Base-by-base conservation (phyloP, 1,140 invertebrate genomes). In the Formica exsecta region DNA sequence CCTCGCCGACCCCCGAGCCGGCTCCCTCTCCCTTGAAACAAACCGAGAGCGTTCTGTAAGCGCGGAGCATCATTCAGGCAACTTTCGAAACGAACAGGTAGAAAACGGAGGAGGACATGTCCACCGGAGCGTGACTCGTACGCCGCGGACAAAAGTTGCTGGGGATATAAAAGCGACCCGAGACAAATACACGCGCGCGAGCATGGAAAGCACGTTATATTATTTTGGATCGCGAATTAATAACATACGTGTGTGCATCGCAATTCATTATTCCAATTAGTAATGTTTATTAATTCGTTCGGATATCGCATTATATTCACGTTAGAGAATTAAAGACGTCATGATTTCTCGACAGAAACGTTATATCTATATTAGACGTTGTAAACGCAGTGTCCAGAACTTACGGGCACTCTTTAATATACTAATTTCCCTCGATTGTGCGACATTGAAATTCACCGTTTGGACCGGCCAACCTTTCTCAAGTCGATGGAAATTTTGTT, bases 11-110 rank as follows among this genome's bases (percentile, higher is more conserved):
- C 25, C 51, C 38, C 48, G 36, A 44, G 54, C 59, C 57, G 3
- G 38, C 9, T 51, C 51, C 8, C 71, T 79, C 71, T 86, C 89
- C 68, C 87, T 87, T 65, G 77, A 57, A 90, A 91, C 76, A 87
- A 76, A 61, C 68, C 84, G 89, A 80, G 54, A 74, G 89, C 64
- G 81, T 84, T 90, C 62, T 86, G 81, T 77, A 87, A 90, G 29
- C 89, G 81, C 57, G 48, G 80, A 91, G 88, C 66, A 91, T 89
- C 88, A 91, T 92, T 91, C 81, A 91, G 81, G 70, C 54, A 92
- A 92, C 89, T 92, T 92, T 92, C 68, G 61, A 80, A 89, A 91
- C 89, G 87, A 85, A 91, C 89, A 91, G 90, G 81, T 91, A 91
- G 90, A 91, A 89, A 89, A 89, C 80, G 90, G 85, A 65, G 71